Conservation (phyloP, 2,113 vertebrate genomes). For the Pterocles gutturalis region DNA sequence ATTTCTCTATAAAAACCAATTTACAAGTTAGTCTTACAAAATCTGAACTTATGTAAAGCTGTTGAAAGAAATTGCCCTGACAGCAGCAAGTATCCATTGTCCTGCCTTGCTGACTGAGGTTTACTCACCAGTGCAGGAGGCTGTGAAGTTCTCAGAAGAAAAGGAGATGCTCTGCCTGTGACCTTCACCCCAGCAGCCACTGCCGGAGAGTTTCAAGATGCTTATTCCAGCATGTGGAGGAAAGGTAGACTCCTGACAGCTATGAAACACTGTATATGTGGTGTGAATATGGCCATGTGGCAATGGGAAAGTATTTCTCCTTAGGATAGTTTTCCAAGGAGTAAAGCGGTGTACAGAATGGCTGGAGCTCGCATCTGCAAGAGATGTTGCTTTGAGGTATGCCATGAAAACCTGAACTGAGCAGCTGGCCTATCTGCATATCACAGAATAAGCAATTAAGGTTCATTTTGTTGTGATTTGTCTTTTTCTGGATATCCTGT, state of each 20-base stretch:
- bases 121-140: not conserved
- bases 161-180: rapidly evolving
- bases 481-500: not conserved
- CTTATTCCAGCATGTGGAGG: not conserved
- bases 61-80: not conserved
- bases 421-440: not conserved
- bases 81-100: not conserved
- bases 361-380: not conserved
- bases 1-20: not conserved
- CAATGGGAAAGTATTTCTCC: not conserved
- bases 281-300: not conserved
- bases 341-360: not conserved
- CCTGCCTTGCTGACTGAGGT: not conserved
- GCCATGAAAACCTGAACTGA: not conserved
- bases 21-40: not conserved
- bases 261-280: not conserved
- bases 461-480: not conserved
- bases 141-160: not conserved
- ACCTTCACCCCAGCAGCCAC: not conserved
- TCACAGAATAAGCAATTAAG: not conserved
- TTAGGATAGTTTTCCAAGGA: not conserved
- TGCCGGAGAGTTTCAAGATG: not conserved
- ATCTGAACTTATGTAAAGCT: not conserved
- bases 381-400: not conserved
- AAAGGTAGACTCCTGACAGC: not conserved